Conservation (phyloP, 2,888 invertebrate genomes). For the Camptogramma bilineatum region DNA sequence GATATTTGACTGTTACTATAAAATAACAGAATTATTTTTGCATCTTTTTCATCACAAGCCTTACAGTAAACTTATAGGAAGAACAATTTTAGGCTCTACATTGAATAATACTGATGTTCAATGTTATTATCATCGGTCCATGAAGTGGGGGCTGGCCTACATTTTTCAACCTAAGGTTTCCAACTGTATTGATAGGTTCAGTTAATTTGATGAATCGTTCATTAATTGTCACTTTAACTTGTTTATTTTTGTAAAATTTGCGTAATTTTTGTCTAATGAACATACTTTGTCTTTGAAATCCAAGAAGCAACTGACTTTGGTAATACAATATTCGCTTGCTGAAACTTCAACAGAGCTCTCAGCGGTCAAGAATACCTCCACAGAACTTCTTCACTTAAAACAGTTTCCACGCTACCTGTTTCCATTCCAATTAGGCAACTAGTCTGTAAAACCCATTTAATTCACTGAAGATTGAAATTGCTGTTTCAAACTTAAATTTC, state of each 20-base stretch:
- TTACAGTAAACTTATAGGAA: not conserved
- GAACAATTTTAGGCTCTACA: not conserved
- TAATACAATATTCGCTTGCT: not conserved
- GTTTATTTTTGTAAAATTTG: too few species aligned
- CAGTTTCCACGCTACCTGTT: constrained; percentile 7
- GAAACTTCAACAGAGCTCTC: not conserved
- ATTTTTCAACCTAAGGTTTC: too few species aligned
- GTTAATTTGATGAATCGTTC: too few species aligned
- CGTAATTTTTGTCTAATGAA: too few species aligned
- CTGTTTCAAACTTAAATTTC: constrained; percentile 21
- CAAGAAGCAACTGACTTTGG: not conserved
- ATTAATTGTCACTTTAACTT: too few species aligned
- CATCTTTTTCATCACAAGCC: not conserved
- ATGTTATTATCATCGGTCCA: too few species aligned
- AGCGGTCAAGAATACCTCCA: not conserved
- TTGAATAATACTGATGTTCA: too few species aligned
- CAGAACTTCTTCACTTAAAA: constrained; percentile 1
- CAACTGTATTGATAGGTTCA: too few species aligned
- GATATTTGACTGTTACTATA: constrained; percentile 18
- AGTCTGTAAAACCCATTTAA: constrained; percentile 17
- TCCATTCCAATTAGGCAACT: constrained; percentile 16
- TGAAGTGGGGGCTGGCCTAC: too few species aligned
- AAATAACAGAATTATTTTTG: constrained; percentile 1
- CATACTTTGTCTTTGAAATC: not conserved
- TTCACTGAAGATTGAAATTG: constrained; percentile 22